A percentile compares a stretch with the other conserved stretches of the same genome.
Conservation (phyloP, 2,888 invertebrate species). For the Drosophila siamana region DNA sequence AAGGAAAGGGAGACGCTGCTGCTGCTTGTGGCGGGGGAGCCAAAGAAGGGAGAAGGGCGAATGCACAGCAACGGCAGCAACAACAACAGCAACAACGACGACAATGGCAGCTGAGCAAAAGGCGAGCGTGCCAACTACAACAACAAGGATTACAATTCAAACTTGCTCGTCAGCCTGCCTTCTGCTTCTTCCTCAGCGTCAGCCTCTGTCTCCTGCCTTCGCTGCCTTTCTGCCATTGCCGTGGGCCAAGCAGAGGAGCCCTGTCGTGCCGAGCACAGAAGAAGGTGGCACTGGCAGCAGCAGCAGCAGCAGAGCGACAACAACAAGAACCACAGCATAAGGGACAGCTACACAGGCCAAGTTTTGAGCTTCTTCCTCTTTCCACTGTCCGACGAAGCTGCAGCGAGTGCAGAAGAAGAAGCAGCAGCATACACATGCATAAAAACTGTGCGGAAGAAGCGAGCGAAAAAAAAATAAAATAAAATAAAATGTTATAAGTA, state of each 20-base stretch:
- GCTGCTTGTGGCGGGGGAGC: not conserved
- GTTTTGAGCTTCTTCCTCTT: slow-evolving; percentile 45
- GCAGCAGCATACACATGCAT: slow-evolving; percentile 62
- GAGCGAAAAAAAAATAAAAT: slow-evolving; percentile 23
- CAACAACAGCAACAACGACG: slow-evolving; percentile 31
- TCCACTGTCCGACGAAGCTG: slow-evolving; percentile 44
- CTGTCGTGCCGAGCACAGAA: slow-evolving; percentile 38
- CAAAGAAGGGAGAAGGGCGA: not conserved
- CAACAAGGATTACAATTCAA: slow-evolving; percentile 79
- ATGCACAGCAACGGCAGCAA: slow-evolving; percentile 36
- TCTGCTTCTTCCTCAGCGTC: too few relatives aligned
- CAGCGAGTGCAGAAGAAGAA: slow-evolving; percentile 39
- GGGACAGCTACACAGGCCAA: slow-evolving; percentile 42
- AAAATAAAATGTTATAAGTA: slow-evolving; percentile 66
- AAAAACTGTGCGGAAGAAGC: slow-evolving; percentile 66
- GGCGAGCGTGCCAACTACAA: slow-evolving; percentile 76
- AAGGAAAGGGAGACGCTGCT: not conserved
- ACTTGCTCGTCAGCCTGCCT: slow-evolving; percentile 74
- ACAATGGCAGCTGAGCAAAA: slow-evolving; percentile 43
- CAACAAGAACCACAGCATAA: slow-evolving; percentile 7
- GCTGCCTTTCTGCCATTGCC: slow-evolving; percentile 49
- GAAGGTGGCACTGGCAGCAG: slow-evolving; percentile 21
- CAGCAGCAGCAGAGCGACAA: not conserved
- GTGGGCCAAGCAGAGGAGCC: slow-evolving; percentile 15
- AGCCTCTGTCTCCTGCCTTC: slow-evolving; percentile 53